Base-by-base conservation (phyloP, 2,888 invertebrate genomes). In the Leptopilina drosophilae region DNA sequence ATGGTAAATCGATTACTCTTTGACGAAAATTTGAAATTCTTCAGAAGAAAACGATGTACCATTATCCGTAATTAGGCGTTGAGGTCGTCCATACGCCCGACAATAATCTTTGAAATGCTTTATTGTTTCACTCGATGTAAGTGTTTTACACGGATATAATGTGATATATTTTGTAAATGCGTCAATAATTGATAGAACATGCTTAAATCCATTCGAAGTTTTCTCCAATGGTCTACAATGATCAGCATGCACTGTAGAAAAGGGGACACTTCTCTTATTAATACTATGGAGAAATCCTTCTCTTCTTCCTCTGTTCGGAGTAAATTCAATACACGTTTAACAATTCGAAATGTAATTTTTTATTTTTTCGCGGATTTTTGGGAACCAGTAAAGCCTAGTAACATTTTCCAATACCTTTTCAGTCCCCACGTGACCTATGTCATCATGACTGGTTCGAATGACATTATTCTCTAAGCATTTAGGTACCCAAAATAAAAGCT, bases 301-400 rank as follows among this genome's bases (percentile, higher is more conserved):
- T 12, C 11, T 46, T 66, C 84, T 85, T 20, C 87, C 87, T 56
- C 14, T 12, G 1, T 56, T 42, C 69, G 83, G 77, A 11, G 83
- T 82, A 62, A 77, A 85, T 4, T 53, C 76, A 8, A 88, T 82
- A 77, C 87, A 88, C 80, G 85, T 85, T 9, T 14, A 56, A 12
- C 56, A 56, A 12, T 56, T 56, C 12, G 14, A 8, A 56, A 56
- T 56, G 14, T 80, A 77, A n/a, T 26, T 7, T 14, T 40, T 73
- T n/a, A 80, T 56, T 73, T 73, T 80, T 53, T 53, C 46, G 15
- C 65, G 26, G 5, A 80, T 26, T 12, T 40, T 8, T 20, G 77
- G 77, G 46, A 82, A 80, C 77, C 80, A 80, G 20, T 82, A 80
- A 9, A 77, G n/a, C 40, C 62, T 40, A 40, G 12, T 76, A 33